Base-by-base conservation (phyloP, 2,888 invertebrate genomes). In the Acanthosepion pharaonis region DNA sequence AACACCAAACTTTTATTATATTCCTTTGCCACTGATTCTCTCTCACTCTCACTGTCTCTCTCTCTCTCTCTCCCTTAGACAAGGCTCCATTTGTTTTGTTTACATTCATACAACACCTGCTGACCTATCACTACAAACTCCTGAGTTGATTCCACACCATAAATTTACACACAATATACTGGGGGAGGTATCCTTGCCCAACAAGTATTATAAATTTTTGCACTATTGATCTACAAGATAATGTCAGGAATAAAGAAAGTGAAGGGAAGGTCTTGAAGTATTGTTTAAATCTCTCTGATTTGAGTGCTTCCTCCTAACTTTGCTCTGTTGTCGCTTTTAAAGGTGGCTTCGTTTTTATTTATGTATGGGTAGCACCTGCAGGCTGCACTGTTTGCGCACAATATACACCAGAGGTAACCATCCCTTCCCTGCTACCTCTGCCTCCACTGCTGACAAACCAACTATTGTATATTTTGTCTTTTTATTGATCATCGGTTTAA, bases 41-140 rank as follows among this genome's bases (percentile, higher is more conserved):
- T n/a, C 78, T 9, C 0, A 9, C 11, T 25, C 64, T 28, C 25
- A n/a, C n/a, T n/a, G n/a, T 64, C 78, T 78, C n/a, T n/a, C n/a
- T n/a, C n/a, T n/a, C n/a, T 78, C 11, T 33, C n/a, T 33, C n/a
- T 78, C 11, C 18, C n/a, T 9, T 23, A 6, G 59, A 20, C 23
- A 23, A 59, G 20, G 20, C n/a, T 33, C n/a, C n/a, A n/a, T 78
- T n/a, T 78, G n/a, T 78, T 78, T 78, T 78, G 78, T 78, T 78
- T 78, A n/a, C 78, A 78, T 78, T 78, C 78, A 78, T 33, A n/a
- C 78, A n/a, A 78, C 78, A 78, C 78, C 78, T 78, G 78, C 78
- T 78, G 78, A 78, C 78, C 33, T 78, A 78, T n/a, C 15, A 33
- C n/a, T n/a, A 78, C 78, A 78, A 78, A 78, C 78, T 78, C n/a